phyloP scores from a whole-genome alignment of 1,140 invertebrate genomes.

The Cydia strobilella region DNA sequence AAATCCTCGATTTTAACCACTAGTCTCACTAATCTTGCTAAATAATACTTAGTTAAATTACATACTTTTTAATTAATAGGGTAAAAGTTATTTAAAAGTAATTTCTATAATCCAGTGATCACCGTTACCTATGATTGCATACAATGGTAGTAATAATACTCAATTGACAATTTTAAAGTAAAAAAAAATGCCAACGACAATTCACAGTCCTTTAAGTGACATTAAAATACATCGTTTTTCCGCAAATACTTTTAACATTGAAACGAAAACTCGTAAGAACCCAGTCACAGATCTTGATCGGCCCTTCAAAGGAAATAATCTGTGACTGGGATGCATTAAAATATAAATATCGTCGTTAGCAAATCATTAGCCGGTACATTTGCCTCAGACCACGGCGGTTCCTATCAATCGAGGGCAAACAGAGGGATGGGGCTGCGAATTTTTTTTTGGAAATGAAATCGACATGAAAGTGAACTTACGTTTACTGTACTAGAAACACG shows the following conservation, averaged over 20 bases:
- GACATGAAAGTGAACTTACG: background rate
- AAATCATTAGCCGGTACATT: conserved; percentile 75
- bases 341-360: conserved; percentile 77
- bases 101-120: too few species aligned
- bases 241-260: conserved; percentile 14
- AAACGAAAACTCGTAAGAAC: conserved; percentile 42
- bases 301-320: conserved; percentile 76
- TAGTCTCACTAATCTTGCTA: too few species aligned
- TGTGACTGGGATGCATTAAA: conserved; percentile 68
- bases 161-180: background rate
- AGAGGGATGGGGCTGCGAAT: conserved; percentile 18
- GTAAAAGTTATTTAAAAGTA: too few species aligned
- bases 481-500: too few species aligned
- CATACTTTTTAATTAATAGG: too few species aligned
- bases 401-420: conserved; percentile 60
- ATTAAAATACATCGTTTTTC: conserved; percentile 10
- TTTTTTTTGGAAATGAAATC: background rate
- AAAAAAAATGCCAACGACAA: background rate
- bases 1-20: too few species aligned
- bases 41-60: too few species aligned
- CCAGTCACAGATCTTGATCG: conserved; percentile 30
- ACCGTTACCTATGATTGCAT: too few species aligned
- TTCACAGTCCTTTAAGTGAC: background rate
- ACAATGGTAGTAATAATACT: background rate
- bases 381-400: conserved; percentile 51